Conservation (phyloP, 2,888 invertebrate species). For the Brachyptera risi region DNA sequence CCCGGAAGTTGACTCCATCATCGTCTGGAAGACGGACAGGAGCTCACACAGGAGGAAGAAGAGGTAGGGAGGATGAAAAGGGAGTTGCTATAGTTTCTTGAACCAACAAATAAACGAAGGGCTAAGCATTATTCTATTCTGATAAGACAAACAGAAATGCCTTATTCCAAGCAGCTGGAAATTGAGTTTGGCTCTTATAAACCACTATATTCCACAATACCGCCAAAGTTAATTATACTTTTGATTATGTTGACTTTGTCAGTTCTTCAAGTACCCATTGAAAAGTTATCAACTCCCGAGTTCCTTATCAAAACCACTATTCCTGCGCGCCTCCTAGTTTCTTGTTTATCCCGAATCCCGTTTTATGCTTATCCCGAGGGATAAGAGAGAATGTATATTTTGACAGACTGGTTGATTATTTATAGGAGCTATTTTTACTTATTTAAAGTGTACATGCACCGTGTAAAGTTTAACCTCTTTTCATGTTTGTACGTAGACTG, state of each 20-base stretch:
- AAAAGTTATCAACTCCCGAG: too few species aligned
- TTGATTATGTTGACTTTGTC: conserved; percentile 9
- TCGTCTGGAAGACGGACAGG: conserved; percentile 6
- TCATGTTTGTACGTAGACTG: too few species aligned
- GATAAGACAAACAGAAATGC: conserved; percentile 12
- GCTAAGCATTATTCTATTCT: background rate
- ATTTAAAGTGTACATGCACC: background rate
- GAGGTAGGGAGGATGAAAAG: too few species aligned
- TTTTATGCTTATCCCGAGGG: background rate
- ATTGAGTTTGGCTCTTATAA: conserved; percentile 5
- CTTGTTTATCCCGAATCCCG: too few species aligned
- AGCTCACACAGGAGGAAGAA: background rate
- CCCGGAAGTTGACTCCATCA: conserved; percentile 12
- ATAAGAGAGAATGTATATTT: background rate
- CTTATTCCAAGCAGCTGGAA: conserved; percentile 5
- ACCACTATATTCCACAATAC: conserved; percentile 5
- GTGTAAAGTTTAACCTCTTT: conserved; percentile 4
- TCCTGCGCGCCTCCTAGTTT: too few species aligned
- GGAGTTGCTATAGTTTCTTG: conserved; percentile 3
- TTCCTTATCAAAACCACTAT: too few species aligned
- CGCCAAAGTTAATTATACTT: conserved; percentile 12
- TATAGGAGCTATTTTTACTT: conserved; percentile 15
- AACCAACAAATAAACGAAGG: conserved; percentile 15
- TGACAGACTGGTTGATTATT: background rate
- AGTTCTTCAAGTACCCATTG: too few species aligned